Percentiles rank a stretch among this genome's conserved stretches.
Conservation (phyloP, 2,888 invertebrate species). For the Cantharis rustica region DNA sequence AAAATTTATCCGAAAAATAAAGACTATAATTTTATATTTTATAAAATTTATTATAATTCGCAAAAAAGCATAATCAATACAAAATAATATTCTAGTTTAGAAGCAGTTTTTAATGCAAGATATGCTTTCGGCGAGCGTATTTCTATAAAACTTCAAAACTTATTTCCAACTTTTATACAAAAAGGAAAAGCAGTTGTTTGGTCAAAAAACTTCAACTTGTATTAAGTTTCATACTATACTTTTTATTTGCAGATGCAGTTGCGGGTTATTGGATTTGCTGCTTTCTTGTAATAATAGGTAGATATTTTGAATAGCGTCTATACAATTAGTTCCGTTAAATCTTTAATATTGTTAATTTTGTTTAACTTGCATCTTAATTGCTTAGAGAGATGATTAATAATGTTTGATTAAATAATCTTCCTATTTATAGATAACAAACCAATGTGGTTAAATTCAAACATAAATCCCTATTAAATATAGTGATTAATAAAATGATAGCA, state of each 20-base stretch:
- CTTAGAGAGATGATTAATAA: neutral
- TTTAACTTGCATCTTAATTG: neutral
- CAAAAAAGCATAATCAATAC: neutral
- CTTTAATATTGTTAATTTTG: neutral
- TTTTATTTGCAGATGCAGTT: constrained; percentile 16
- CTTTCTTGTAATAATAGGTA: neutral
- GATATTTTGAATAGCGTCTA: neutral
- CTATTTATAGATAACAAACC: neutral
- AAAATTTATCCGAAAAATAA: too few relatives aligned
- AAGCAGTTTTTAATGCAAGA: neutral
- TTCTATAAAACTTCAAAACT: constrained; percentile 15
- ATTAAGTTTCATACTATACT: constrained; percentile 16
- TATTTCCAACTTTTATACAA: neutral
- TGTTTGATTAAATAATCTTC: constrained; percentile 1
- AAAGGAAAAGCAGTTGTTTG: constrained; percentile 9
- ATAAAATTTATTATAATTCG: neutral
- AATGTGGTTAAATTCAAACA: neutral
- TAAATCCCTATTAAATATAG: constrained; percentile 9
- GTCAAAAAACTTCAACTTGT: constrained; percentile 7
- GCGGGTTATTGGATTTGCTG: constrained; percentile 19
- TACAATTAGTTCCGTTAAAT: neutral
- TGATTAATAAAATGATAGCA: constrained; percentile 2
- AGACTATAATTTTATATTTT: neutral
- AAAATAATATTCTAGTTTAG: constrained; percentile 3
- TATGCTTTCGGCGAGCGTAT: neutral